Conservation (phyloP, 2,797 vertebrate genomes). For the Centropyge bicolor region DNA sequence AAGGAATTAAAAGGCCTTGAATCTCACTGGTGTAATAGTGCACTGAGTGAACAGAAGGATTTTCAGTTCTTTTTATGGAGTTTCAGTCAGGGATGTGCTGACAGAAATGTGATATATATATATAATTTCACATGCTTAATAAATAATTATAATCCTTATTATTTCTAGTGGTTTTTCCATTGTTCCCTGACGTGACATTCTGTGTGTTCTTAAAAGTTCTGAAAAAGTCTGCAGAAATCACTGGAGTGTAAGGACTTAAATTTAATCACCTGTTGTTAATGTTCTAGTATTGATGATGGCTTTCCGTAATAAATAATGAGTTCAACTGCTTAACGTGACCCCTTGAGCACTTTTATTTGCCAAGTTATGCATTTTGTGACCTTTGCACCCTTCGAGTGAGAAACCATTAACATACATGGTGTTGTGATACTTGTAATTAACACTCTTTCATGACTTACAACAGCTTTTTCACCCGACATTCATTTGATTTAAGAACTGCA, state of each 20-base stretch:
- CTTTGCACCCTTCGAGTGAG: too few relatives aligned
- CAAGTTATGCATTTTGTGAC: background rate
- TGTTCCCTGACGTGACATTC: too few relatives aligned
- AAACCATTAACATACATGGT: background rate
- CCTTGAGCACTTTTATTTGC: background rate
- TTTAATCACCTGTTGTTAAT: background rate
- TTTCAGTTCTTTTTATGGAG: too few relatives aligned
- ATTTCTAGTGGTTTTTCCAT: too few relatives aligned
- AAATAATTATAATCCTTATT: background rate
- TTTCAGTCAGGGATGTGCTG: background rate
- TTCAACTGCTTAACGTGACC: background rate
- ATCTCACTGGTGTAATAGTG: background rate
- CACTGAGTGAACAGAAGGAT: background rate
- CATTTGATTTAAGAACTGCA: conserved; percentile 71
- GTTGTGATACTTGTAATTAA: background rate
- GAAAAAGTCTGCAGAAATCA: background rate
- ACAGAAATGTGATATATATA: background rate
- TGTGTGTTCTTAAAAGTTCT: too few relatives aligned
- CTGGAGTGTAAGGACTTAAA: background rate
- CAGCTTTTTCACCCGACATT: conserved; percentile 80
- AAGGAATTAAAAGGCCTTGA: background rate
- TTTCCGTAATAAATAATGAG: background rate
- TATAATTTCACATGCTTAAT: background rate
- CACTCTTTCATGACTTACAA: conserved; percentile 68
- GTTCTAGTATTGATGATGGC: background rate